These are phyloP conservation scores for Probaryconus sp. DNA, from an alignment of 1,140 invertebrate genomes.

Conservation along the genomic window DNA sequence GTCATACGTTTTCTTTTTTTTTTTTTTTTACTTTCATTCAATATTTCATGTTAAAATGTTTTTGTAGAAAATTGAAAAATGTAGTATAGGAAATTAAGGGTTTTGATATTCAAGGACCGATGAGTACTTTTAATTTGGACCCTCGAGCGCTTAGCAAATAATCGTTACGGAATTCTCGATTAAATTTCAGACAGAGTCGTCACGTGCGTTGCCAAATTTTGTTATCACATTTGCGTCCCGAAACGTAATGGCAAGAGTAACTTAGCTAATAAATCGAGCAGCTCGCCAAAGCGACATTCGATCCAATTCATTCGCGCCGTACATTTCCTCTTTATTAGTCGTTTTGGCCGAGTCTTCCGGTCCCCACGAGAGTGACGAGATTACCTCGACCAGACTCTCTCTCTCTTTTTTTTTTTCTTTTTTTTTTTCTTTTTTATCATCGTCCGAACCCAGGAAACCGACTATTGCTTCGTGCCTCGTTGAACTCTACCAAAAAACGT, in stretches of 20 bases:
- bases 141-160: constrained; percentile 45
- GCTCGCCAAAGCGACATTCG: constrained; percentile 19
- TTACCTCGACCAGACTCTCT: constrained; percentile 16
- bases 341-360: constrained; percentile 50
- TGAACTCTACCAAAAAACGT: background rate
- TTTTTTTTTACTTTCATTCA: no score
- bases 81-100: no score
- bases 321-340: constrained; percentile 58
- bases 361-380: constrained; percentile 31
- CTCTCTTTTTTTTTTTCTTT: no score
- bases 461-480: constrained; percentile 10
- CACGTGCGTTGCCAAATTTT: constrained; percentile 54
- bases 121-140: no score
- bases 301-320: constrained; percentile 50
- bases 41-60: no score
- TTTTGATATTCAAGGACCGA: no score
- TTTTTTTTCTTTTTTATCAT: background rate
- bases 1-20: no score
- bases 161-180: constrained; percentile 35
- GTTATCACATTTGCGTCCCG: constrained; percentile 44
- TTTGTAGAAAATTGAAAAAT: no score
- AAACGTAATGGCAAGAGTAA: constrained; percentile 11
- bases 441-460: background rate
- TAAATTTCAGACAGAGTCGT: constrained; percentile 49
- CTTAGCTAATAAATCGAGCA: constrained; percentile 53